Base-by-base conservation (phyloP, 2,888 invertebrate species). In the Cyaniris semiargus region DNA sequence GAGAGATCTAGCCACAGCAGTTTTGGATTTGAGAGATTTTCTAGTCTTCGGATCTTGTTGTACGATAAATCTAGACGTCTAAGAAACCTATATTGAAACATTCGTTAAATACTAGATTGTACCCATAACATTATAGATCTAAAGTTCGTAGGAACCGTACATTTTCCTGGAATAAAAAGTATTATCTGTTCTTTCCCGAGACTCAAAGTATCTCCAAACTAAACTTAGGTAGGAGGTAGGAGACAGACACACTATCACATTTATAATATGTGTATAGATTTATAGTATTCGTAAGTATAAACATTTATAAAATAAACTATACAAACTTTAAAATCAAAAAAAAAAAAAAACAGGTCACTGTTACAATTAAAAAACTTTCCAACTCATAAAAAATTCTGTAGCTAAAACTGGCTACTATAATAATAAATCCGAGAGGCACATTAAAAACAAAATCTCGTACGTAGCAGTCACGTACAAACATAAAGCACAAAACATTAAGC, bases 11-110 rank as follows among this genome's bases (percentile, higher is more conserved):
- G 83, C 91, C 95, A 94, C 60, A 93, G 82, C 21, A 96, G 86
- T 56, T 90, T 90, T 72, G 95, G 85, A 80, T 95, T 83, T 81
- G 94, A 94, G 78, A 96, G 86, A 84, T 95, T 95, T 84, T 95
- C 95, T 1, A 96, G 85, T 18, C 88, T 86, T 81, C 92, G 90
- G 76, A 96, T 95, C 78, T 94, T 89, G 84, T 96, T 96, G 81
- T 94, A 93, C 0, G 95, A 95, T 53, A 96, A 85, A 83, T 96
- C 95, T 74, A 96, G 87, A 23, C 94, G 93, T 27, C 93, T 91
- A 21, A 96, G 89, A 84, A 94, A 95, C 82, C 95, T 96, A 81
- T 31, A 74, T 3, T 48, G 4, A 48, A 48, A 15, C 0, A 15
- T 10, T 10, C 2, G 38, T 10, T 38, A 38, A 38, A 38, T 38